These are phyloP conservation scores for Heterotis niloticus DNA, from an alignment of 2,113 vertebrate genomes.

Conservation along the genomic window DNA sequence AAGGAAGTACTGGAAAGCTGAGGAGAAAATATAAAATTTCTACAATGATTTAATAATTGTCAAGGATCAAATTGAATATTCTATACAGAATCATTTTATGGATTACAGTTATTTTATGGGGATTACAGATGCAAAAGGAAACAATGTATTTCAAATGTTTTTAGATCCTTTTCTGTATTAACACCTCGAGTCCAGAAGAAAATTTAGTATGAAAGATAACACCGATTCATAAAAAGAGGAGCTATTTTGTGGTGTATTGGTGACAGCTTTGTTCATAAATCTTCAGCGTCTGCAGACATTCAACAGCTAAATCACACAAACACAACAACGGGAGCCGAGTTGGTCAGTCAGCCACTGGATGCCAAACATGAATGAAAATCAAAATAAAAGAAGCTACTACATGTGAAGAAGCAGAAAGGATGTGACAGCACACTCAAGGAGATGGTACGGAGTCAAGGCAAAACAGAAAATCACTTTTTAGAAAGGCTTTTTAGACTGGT, in stretches of 20 bases:
- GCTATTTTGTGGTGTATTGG: slow-evolving; percentile 19
- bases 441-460: background rate
- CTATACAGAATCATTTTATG: background rate
- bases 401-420: no score
- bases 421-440: no score
- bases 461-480: slow-evolving; percentile 2
- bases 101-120: slow-evolving; percentile 2
- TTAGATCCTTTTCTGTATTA: slow-evolving; percentile 8
- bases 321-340: background rate
- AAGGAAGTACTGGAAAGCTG: background rate
- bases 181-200: slow-evolving; percentile 19
- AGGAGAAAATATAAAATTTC: no score
- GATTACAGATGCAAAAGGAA: background rate
- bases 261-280: slow-evolving; percentile 24
- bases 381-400: background rate
- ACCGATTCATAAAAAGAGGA: slow-evolving; percentile 2
- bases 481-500: no score
- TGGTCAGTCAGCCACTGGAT: slow-evolving; percentile 1
- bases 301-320: background rate
- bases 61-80: background rate
- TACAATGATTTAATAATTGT: no score
- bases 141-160: no score
- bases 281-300: slow-evolving; percentile 14
- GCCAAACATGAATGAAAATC: slow-evolving; percentile 1
- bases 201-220: slow-evolving; percentile 11